Evolutionary conservation across 2,797 vertebrate genomes (phyloP).

Genomic region (Tachyglossus aculeatus): DNA sequence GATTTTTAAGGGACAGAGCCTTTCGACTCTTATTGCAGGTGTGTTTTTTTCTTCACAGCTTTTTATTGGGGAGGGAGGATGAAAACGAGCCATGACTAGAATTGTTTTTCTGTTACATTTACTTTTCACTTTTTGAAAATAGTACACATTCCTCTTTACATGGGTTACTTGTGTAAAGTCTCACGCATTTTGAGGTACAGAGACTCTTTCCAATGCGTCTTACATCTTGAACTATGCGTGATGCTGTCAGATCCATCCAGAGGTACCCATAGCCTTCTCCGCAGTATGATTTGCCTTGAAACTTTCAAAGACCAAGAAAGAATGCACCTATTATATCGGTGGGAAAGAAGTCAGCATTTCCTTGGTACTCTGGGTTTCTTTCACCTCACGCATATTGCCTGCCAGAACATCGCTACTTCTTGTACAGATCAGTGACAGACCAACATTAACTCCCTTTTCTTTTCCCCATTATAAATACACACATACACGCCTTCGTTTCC

Average conservation of each 20-base stretch:
- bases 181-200: conserved; percentile 73
- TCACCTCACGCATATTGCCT: too few relatives aligned
- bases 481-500: too few relatives aligned
- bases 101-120: conserved; percentile 84
- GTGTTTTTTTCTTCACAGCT: neutral
- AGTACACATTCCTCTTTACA: conserved; percentile 99
- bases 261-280: conserved; percentile 64
- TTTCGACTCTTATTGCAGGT: neutral
- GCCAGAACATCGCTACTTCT: too few relatives aligned
- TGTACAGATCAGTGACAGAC: too few relatives aligned
- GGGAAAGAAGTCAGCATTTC: conserved; percentile 44
- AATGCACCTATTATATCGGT: conserved; percentile 49
- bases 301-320: neutral
- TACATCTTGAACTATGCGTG: conserved; percentile 68
- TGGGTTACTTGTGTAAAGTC: conserved; percentile 96
- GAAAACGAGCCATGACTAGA: conserved; percentile 55
- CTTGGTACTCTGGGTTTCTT: too few relatives aligned
- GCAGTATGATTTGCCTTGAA: conserved; percentile 6
- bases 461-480: too few relatives aligned
- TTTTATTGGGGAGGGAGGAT: conserved; percentile 31
- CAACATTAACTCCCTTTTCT: too few relatives aligned
- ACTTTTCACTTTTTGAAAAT: conserved; percentile 97
- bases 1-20: neutral
- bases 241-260: conserved; percentile 63
- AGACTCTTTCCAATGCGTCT: conserved; percentile 68